phyloP scores from a whole-genome alignment of 1,140 invertebrate species.

The Lithobius niger region DNA sequence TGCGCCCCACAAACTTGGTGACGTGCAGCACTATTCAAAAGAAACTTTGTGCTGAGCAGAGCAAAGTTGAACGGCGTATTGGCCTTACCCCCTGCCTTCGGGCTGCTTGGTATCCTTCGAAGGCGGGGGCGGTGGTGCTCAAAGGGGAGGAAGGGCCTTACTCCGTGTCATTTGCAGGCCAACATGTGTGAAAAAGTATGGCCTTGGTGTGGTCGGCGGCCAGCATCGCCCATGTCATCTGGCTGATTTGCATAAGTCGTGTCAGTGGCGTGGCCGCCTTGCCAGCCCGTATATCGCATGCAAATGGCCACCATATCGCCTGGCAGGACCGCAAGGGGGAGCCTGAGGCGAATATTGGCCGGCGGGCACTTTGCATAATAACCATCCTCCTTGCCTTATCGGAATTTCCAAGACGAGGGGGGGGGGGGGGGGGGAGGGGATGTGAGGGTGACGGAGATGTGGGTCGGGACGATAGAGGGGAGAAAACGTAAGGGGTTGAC shows the following conservation, averaged over 20 bases:
- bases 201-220: neutral
- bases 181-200: conserved; percentile 6
- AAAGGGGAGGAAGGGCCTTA: too few species aligned
- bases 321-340: neutral
- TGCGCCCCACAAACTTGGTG: too few species aligned
- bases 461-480: too few species aligned
- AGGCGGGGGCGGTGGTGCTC: too few species aligned
- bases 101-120: too few species aligned
- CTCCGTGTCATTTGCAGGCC: conserved; percentile 9
- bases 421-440: neutral
- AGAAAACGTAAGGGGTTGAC: too few species aligned
- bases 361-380: conserved; percentile 3
- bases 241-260: conserved; percentile 6
- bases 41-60: too few species aligned
- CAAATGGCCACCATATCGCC: conserved; percentile 6
- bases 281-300: neutral
- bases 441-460: neutral
- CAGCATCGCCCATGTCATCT: neutral
- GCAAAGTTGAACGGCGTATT: too few species aligned
- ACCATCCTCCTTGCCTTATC: neutral
- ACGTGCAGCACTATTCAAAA: too few species aligned
- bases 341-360: neutral
- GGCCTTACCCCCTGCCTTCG: too few species aligned
- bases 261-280: neutral
- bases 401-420: neutral